Evolutionary conservation across 2,888 invertebrate species (phyloP), one percentile per base, ranked within the genome.

Genomic region (Gisinianus flammeolus): DNA sequence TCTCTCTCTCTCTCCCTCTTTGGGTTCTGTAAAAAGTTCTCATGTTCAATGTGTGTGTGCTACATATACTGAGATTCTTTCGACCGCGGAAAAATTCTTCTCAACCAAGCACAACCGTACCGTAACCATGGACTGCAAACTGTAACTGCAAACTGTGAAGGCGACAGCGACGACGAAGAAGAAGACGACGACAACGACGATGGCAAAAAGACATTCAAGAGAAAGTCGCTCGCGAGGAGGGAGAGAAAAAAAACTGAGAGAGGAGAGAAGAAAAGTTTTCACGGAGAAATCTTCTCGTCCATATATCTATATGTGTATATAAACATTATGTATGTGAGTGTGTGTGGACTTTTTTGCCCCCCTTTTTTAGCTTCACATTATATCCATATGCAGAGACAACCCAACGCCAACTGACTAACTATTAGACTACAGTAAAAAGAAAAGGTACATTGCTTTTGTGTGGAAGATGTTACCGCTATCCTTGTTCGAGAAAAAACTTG

Each of bases 11-110:
- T n/a, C n/a, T n/a, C n/a, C n/a, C n/a, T n/a, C n/a, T n/a, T n/a
- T n/a, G n/a, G n/a, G n/a, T n/a, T n/a, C 74, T 70, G 68, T 74
- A 78, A 68, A 66, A 74, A 56, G 44, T 68, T 68, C 24, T 68
- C 68, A 64, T 64, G 68, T 44, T 68, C 68, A 62, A 26, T 26
- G 22, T 28, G 31, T 66, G 66, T 66, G 6, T 68, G 44, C 35
- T 68, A 26, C 30, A 33, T 22, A 33, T 64, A 74, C 73, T 64
- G 26, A 64, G 73, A 74, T 74, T 74, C 73, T 24, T 74, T 74
- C 64, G 73, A 74, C 73, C 73, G 28, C 64, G 66, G 73, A 35
- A 64, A 74, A 74, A 74, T 64, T 74, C 73, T 22, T 52, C 26
- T 74, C 44, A 72, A 72, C 72, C 58, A 58, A 56, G 30, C 30